Percentiles rank a stretch among this genome's conserved stretches.
phyloP scores from a whole-genome alignment of 92 coral and sea anemone genomes.

The Meandrina meandrites region DNA sequence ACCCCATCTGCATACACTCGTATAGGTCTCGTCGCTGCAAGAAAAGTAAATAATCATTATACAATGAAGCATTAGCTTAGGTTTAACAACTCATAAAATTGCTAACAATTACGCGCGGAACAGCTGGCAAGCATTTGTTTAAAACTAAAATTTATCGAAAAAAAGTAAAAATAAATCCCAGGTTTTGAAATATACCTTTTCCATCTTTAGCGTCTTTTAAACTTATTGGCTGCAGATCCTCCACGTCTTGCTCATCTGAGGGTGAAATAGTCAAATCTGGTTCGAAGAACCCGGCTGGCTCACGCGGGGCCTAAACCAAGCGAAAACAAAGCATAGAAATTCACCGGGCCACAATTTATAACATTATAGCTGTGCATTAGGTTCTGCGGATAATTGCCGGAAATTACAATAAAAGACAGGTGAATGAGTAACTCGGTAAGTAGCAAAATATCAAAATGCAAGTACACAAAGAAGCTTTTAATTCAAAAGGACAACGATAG shows the following conservation, averaged over 20 bases:
- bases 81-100: background rate
- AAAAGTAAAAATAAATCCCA: background rate
- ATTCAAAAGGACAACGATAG: slow-evolving; percentile 9
- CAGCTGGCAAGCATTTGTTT: slow-evolving; percentile 1
- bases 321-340: background rate
- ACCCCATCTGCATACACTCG: slow-evolving; percentile 98
- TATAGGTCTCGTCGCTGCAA: slow-evolving; percentile 88
- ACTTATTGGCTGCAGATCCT: slow-evolving; percentile 62
- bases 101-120: background rate
- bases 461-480: background rate
- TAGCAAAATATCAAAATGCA: background rate
- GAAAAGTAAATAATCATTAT: background rate
- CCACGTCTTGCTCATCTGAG: slow-evolving; percentile 23
- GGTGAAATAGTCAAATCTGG: slow-evolving; percentile 43
- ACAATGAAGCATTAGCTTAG: background rate
- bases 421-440: background rate
- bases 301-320: slow-evolving; percentile 57
- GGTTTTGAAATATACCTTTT: slow-evolving; percentile 65
- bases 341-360: background rate
- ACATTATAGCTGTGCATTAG: background rate
- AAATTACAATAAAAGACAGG: background rate
- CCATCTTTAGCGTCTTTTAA: slow-evolving; percentile 90
- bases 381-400: background rate
- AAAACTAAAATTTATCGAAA: background rate
- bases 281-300: slow-evolving; percentile 66